These are phyloP conservation scores for Erebia epiphron DNA, from an alignment of 2,888 invertebrate genomes.

Conservation along the genomic window DNA sequence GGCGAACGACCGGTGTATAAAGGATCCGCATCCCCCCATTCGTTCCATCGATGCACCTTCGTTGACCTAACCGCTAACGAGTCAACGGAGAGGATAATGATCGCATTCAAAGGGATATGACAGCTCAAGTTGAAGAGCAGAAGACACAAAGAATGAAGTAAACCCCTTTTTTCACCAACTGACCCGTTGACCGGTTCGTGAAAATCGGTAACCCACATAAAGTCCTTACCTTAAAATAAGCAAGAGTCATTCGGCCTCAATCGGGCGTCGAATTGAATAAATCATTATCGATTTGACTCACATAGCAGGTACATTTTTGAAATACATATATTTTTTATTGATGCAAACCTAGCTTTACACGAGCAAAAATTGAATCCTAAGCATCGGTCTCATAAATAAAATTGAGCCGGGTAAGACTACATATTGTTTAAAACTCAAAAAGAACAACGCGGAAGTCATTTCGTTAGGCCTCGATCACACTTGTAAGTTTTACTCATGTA, in stretches of 20 bases:
- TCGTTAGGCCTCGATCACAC: slow-evolving; percentile 23
- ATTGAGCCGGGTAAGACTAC: slow-evolving; percentile 51
- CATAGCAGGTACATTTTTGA: slow-evolving; percentile 75
- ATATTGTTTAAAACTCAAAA: slow-evolving; percentile 44
- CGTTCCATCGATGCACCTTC: slow-evolving; percentile 70
- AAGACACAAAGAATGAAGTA: slow-evolving; percentile 47
- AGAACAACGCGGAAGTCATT: slow-evolving; percentile 49
- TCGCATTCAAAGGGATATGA: slow-evolving; percentile 69
- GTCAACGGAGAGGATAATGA: slow-evolving; percentile 71
- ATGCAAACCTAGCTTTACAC: slow-evolving; percentile 77
- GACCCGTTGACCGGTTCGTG: slow-evolving; percentile 53
- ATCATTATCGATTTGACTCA: slow-evolving; percentile 72
- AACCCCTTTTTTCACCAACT: slow-evolving; percentile 48
- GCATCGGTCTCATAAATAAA: slow-evolving; percentile 71
- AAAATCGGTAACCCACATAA: slow-evolving; percentile 68
- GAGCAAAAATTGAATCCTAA: slow-evolving; percentile 77
- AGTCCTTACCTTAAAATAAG: slow-evolving; percentile 55
- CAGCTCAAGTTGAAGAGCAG: slow-evolving; percentile 56
- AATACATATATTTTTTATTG: slow-evolving; percentile 76
- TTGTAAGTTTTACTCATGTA: no score
- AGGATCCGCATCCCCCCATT: slow-evolving; percentile 72
- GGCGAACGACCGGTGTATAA: slow-evolving; percentile 76
- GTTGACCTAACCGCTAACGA: slow-evolving; percentile 73
- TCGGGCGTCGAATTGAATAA: slow-evolving; percentile 67
- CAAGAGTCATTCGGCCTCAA: slow-evolving; percentile 65